Base-by-base conservation (phyloP, 2,888 invertebrate species). In the Elegia similella region DNA sequence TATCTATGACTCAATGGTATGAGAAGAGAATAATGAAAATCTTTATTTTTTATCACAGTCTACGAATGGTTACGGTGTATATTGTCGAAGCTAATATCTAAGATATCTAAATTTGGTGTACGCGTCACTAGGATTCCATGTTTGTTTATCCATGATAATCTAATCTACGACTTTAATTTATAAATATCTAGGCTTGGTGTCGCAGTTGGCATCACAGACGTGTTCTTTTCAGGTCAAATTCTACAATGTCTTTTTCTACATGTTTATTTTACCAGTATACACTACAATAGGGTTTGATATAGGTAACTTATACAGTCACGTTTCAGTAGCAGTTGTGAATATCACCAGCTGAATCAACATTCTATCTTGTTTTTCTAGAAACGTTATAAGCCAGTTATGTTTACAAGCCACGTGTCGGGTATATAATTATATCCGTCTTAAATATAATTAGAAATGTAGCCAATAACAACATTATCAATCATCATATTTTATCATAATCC, bases 171-270 rank as follows among this genome's bases (percentile, higher is more conserved):
- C 23, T 23, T 23, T 23, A 23, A 7, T 13, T 43, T 43, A 43
- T 3, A n/a, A 43, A 43, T n/a, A 15, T 13, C 13, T 34, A 34
- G 34, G 34, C 23, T 30, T 15, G 17, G 30, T 64, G 65, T 68
- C 69, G 74, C 66, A 74, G 34, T 76, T 72, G 74, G 72, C 73
- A 70, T 44, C 30, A 52, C 55, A 57, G 55, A 48, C 38, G 48
- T 59, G 48, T 59, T 65, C 43, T 15, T 46, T 57, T 61, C 56
- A 53, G 55, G 56, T 34, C 34, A 7, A 8, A 2, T 10, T 38
- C 38, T 38, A n/a, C 38, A 38, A 38, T n/a, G 38, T 38, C n/a
- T n/a, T n/a, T n/a, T n/a, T n/a, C n/a, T n/a, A n/a, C n/a, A n/a
- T n/a, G n/a, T n/a, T n/a, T n/a, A n/a, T n/a, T n/a, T n/a, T n/a